These are phyloP conservation scores for Lepus europaeus DNA, from an alignment of 2,113 vertebrate genomes.

Conservation along the genomic window DNA sequence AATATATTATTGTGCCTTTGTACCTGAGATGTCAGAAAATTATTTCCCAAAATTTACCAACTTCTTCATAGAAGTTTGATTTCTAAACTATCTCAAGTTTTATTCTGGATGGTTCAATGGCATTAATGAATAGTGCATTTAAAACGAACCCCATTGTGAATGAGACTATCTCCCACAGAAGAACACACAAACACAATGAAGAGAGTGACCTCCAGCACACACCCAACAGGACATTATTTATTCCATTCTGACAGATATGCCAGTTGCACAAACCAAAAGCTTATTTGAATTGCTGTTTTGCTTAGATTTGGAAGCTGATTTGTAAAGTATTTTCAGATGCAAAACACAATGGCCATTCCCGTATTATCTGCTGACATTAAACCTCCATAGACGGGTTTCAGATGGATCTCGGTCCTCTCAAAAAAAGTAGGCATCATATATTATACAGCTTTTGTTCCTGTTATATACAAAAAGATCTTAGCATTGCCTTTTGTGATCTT, in stretches of 20 bases:
- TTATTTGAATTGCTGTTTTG: constrained; percentile 77
- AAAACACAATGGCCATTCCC: constrained; percentile 74
- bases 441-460: background rate
- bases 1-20: background rate
- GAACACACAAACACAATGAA: background rate
- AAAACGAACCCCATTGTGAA: background rate
- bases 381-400: background rate
- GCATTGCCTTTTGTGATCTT: constrained; percentile 74
- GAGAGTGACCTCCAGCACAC: background rate
- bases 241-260: constrained; percentile 66
- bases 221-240: background rate
- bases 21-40: background rate
- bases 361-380: constrained; percentile 63
- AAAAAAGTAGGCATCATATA: constrained; percentile 79
- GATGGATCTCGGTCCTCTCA: constrained; percentile 61
- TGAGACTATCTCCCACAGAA: background rate
- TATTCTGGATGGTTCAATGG: background rate
- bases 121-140: background rate
- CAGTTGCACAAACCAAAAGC: constrained; percentile 63
- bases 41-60: background rate
- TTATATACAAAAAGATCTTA: constrained; percentile 48
- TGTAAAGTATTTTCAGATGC: constrained; percentile 82
- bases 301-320: constrained; percentile 82
- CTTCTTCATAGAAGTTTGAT: background rate
- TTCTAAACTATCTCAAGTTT: background rate